Evolutionary conservation across 1,140 invertebrate genomes (phyloP).

Genomic region (Acyrthosiphon pisum): DNA sequence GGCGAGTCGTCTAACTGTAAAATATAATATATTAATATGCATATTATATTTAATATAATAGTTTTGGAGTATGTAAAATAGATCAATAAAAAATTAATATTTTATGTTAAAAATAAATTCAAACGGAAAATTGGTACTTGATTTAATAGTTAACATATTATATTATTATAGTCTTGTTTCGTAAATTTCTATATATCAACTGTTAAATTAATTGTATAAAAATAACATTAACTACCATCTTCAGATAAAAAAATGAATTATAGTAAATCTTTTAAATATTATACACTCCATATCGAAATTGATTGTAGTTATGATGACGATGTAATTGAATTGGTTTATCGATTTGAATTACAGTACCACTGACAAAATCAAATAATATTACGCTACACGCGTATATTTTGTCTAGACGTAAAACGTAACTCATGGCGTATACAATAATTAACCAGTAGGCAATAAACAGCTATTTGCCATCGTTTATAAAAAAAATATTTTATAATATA

Average conservation of each 20-base stretch:
- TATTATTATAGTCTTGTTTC: not conserved
- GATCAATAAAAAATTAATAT: not conserved
- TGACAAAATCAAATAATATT: not conserved
- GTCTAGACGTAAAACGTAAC: not conserved
- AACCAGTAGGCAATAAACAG: not conserved
- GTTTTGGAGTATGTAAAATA: not conserved
- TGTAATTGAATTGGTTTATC: not conserved
- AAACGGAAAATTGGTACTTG: not conserved
- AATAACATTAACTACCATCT: not conserved
- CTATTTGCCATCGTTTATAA: not conserved
- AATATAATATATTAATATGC: not conserved
- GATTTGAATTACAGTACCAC: not conserved
- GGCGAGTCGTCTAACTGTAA: constrained; percentile 3
- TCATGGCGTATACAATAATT: not conserved
- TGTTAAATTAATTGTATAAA: constrained; percentile 7
- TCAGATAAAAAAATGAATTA: not conserved
- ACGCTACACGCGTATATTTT: not conserved
- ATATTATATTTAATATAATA: not conserved
- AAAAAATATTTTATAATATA: not conserved
- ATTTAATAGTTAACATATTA: not conserved
- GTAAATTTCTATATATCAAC: not conserved
- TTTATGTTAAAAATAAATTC: not conserved
- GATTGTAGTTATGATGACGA: not conserved
- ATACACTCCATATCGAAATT: not conserved
- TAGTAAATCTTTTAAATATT: not conserved